Evolutionary conservation across 2,888 invertebrate genomes (phyloP).

Genomic region (Fragum whitleyi): DNA sequence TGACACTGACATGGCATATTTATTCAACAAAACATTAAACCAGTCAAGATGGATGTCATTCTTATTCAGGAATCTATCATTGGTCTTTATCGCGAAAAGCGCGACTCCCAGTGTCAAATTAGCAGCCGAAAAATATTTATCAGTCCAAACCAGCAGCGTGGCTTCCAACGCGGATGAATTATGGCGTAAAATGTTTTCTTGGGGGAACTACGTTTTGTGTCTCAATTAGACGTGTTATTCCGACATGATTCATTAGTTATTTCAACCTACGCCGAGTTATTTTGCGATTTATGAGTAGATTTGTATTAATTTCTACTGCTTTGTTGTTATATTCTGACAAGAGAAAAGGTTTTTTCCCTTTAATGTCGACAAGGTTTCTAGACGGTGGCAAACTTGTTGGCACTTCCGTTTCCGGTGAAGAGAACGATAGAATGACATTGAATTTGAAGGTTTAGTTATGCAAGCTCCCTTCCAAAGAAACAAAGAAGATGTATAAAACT

Average conservation of each 20-base stretch:
- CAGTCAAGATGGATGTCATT: constrained; percentile 36
- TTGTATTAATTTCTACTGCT: background rate
- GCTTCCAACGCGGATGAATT: constrained; percentile 9
- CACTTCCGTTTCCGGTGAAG: too few species aligned
- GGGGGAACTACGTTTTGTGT: background rate
- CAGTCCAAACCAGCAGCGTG: constrained; percentile 13
- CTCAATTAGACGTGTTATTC: constrained; percentile 11
- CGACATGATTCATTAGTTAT: constrained; percentile 21
- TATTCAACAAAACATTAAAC: constrained; percentile 46
- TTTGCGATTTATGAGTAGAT: constrained; percentile 6
- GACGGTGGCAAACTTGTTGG: too few species aligned
- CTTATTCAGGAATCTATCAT: constrained; percentile 31
- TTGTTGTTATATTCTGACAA: background rate
- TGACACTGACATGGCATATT: constrained; percentile 47
- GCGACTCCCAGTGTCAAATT: constrained; percentile 47
- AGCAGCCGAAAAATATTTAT: constrained; percentile 41
- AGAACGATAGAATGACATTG: too few species aligned
- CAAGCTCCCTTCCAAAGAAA: too few species aligned
- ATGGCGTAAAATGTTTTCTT: constrained; percentile 10
- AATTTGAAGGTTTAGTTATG: too few species aligned
- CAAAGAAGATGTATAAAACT: too few species aligned
- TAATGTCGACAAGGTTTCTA: too few species aligned
- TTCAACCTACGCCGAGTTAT: background rate
- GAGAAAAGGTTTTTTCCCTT: too few species aligned
- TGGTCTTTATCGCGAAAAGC: constrained; percentile 30